A percentile compares a stretch with the other conserved stretches of the same genome.
phyloP scores from a whole-genome alignment of 2,113 vertebrate species.

The Brienomyrus brachyistius region DNA sequence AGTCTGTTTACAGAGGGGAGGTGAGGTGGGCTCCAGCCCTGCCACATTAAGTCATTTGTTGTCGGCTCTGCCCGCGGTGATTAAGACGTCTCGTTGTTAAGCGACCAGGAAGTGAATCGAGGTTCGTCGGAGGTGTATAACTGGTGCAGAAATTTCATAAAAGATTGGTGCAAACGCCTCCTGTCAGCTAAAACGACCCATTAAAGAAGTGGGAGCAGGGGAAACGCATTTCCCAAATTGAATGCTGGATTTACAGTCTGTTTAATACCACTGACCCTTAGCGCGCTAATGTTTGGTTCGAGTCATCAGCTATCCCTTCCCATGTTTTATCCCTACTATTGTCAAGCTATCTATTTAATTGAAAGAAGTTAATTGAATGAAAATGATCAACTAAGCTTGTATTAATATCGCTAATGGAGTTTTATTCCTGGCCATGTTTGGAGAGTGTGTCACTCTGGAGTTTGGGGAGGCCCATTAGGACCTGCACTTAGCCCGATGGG shows the following conservation, averaged over 20 bases:
- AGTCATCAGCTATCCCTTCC: slow-evolving; percentile 87
- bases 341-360: slow-evolving; percentile 99
- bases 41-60: slow-evolving; percentile 31
- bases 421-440: slow-evolving; percentile 98
- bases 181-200: slow-evolving; percentile 89
- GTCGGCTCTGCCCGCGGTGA: slow-evolving; percentile 18
- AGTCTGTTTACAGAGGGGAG: slow-evolving; percentile 49
- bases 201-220: slow-evolving; percentile 85
- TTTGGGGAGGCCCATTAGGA: slow-evolving; percentile 97
- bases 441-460: slow-evolving; percentile 91
- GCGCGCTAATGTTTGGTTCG: slow-evolving; percentile 87
- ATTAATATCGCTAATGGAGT: slow-evolving; percentile 99
- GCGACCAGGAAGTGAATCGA: slow-evolving; percentile 40
- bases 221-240: slow-evolving; percentile 97
- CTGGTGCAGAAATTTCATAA: slow-evolving; percentile 51
- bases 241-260: slow-evolving; percentile 95
- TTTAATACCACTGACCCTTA: slow-evolving; percentile 82
- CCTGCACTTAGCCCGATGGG: slow-evolving; percentile 99
- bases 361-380: slow-evolving; percentile 99
- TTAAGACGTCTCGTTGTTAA: slow-evolving; percentile 36
- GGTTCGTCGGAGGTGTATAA: slow-evolving; percentile 27
- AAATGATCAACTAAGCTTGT: slow-evolving; percentile 99
- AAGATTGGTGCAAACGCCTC: slow-evolving; percentile 69
- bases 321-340: slow-evolving; percentile 98
- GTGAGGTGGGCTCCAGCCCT: slow-evolving; percentile 42